Base-by-base conservation (phyloP, 2,797 vertebrate genomes). In the Taenioides sp. region DNA sequence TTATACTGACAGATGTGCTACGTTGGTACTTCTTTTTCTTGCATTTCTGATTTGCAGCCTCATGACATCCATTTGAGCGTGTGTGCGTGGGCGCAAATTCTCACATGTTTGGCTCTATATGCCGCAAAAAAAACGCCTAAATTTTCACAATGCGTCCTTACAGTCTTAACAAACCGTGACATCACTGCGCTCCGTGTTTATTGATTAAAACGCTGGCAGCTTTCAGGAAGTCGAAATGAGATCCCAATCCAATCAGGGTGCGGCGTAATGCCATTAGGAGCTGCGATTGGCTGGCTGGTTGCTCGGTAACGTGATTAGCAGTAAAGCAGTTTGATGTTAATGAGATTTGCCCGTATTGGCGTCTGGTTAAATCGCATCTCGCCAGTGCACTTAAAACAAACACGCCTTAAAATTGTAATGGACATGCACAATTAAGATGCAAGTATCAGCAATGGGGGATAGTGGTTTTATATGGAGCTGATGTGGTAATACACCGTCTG, bases 281-380 rank as follows among this genome's bases (percentile, higher is more conserved):
- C 84, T 87, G 86, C 92, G 90, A 94, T 94, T 94, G 92, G 91
- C 93, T 90, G 85, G 69, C 80, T 87, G 91, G 89, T 93, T 91
- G 90, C 92, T 90, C 85, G 47, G 85, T 93, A 94, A 94, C 92
- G 79, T 84, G 88, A 94, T 94, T 94, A 94, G 87, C 63, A 83
- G 75, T 88, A 84, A 92, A 92, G 89, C 90, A 86, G 88, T 89
- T 91, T 91, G 88, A 91, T 91, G 92, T 91, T 93, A 91, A 94
- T 94, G 89, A 90, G 90, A 94, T 94, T 93, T 92, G 84, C 86
- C 86, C 78, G 91, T 92, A 93, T 92, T 93, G 92, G 92, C 92
- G 92, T 92, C 92, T 92, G 88, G 89, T 88, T 89, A 91, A 87
- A 93, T 94, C 87, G 89, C 88, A 91, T 91, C 88, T 86, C 75